These are phyloP conservation scores for Oligia latruncula DNA, from an alignment of 2,888 invertebrate species.

Conservation along the genomic window DNA sequence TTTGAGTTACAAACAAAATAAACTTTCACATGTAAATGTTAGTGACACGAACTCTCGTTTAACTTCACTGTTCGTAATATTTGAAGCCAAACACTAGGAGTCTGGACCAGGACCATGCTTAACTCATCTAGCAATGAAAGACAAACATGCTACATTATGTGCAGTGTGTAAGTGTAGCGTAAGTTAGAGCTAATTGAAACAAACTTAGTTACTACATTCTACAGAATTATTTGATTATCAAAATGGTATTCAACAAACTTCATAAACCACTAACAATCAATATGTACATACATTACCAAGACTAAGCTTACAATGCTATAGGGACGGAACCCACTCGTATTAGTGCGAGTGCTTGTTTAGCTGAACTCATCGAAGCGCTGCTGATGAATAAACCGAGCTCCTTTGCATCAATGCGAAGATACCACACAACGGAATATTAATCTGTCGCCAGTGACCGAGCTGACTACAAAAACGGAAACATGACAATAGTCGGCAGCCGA, in stretches of 20 bases:
- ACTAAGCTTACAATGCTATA: not conserved
- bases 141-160: slow-evolving; percentile 20
- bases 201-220: not conserved
- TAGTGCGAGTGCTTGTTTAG: not conserved
- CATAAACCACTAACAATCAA: not conserved
- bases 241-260: not conserved
- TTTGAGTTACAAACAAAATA: slow-evolving; percentile 21
- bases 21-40: slow-evolving; percentile 17
- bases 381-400: not conserved
- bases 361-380: slow-evolving; percentile 6
- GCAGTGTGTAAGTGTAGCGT: slow-evolving; percentile 1
- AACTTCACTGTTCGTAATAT: slow-evolving; percentile 25
- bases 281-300: not conserved
- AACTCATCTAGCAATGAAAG: slow-evolving; percentile 31
- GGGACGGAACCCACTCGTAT: not conserved
- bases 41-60: slow-evolving; percentile 16
- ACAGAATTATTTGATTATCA: not conserved
- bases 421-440: slow-evolving; percentile 38
- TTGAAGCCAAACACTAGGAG: slow-evolving; percentile 29
- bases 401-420: slow-evolving; percentile 12
- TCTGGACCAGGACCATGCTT: slow-evolving; percentile 7
- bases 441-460: slow-evolving; percentile 21
- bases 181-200: not conserved
- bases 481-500: slow-evolving; percentile 13
- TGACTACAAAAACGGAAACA: slow-evolving; percentile 27